Evolutionary conservation across 2,888 invertebrate genomes (phyloP), one percentile per base, ranked within the genome.

Genomic region (Caenorhabditis drosophilae): DNA sequence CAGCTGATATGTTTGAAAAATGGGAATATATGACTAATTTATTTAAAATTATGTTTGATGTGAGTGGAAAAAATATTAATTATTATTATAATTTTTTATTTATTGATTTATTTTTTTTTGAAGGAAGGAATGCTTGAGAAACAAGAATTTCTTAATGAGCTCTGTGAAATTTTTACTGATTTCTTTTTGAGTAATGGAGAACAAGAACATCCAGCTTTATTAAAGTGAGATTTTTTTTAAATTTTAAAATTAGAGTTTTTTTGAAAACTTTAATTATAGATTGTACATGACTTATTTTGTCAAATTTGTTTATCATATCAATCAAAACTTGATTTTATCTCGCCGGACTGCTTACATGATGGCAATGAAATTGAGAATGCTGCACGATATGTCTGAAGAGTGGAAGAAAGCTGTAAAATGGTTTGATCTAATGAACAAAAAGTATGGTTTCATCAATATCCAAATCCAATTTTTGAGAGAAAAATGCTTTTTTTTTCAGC

Each of bases 121-220:
- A 35, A 79, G 77, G 78, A 81, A 22, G 81, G 81, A 11, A 59
- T 76, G 7, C 42, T 81, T 16, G 81, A 81, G 40, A 73, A 74
- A 12, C 74, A 80, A 18, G 81, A 81, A 41, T 80, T 77, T 53
- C 50, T 82, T n/a, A 70, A 77, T 34, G 81, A 81, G 23, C 47
- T 81, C 18, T 75, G 72, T 20, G 79, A 82, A n/a, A 25, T 73
- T 12, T 72, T 77, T 42, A 50, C 60, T 1, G 69, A 70, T 9
- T 66, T 68, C 35, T 64, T 64, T 46, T 44, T 52, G 18, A 25
- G 16, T 15, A 23, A 47, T 11, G 47, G n/a, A 1, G 35, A 22
- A 22, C 47, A 26, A 1, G 27, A n/a, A 4, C 23, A 38, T 16
- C 41, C 48, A 6, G 7, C 15, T 2, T 27, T 52, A 15, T 16